phyloP scores from a whole-genome alignment of 2,797 vertebrate genomes.

The Enteromius trimaculatus region DNA sequence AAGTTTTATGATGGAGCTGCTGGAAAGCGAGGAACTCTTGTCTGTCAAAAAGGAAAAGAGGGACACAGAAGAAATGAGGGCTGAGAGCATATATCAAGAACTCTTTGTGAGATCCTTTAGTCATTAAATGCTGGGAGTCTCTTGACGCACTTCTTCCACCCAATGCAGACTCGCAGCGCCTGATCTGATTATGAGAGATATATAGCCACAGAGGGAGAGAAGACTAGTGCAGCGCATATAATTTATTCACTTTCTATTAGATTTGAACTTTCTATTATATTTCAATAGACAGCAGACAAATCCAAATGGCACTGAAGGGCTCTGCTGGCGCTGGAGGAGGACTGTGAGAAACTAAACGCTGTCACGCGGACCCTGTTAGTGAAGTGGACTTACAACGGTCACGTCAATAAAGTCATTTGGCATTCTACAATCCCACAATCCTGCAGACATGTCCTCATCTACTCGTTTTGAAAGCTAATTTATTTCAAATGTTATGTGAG shows the following conservation, averaged over 20 bases:
- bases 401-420: neutral
- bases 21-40: neutral
- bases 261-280: conserved; percentile 31
- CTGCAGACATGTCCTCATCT: neutral
- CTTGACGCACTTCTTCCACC: neutral
- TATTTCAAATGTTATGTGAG: neutral
- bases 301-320: conserved; percentile 5
- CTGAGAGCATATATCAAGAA: neutral
- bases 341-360: neutral
- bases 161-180: neutral
- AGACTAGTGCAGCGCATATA: neutral
- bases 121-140: conserved; percentile 5
- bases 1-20: neutral
- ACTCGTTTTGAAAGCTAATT: neutral
- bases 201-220: conserved; percentile 19
- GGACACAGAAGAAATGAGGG: neutral
- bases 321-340: neutral
- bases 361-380: neutral
- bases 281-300: conserved; percentile 2
- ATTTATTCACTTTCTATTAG: conserved; percentile 31
- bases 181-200: conserved; percentile 30
- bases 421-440: neutral
- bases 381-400: neutral
- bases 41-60: conserved; percentile 8
- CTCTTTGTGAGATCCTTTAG: neutral